phyloP scores from a whole-genome alignment of 2,797 vertebrate genomes.

The Coregonus suidteri region DNA sequence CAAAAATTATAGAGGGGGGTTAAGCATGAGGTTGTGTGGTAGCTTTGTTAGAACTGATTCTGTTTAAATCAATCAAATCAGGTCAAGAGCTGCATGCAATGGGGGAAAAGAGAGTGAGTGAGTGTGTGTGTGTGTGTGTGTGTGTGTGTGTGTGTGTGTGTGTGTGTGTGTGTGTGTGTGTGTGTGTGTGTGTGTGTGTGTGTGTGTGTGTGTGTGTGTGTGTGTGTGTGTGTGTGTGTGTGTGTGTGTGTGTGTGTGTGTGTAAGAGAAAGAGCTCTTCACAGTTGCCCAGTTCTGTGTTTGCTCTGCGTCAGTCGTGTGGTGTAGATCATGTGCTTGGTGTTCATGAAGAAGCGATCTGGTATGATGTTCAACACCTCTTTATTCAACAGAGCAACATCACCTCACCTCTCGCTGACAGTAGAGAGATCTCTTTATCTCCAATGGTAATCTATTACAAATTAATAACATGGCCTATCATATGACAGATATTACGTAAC shows the following conservation, averaged over 20 bases:
- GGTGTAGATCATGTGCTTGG: too few relatives aligned
- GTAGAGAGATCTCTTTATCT: too few relatives aligned
- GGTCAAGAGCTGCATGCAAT: background rate
- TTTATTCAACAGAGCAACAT: background rate
- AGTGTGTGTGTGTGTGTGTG: background rate
- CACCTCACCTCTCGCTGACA: background rate
- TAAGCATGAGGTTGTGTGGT: background rate
- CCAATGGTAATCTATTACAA: too few relatives aligned
- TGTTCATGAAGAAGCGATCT: too few relatives aligned
- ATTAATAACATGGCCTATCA: too few relatives aligned
- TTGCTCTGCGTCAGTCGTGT: too few relatives aligned
- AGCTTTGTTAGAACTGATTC: background rate
- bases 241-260: constrained; percentile 3
- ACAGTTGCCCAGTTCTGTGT: too few relatives aligned
- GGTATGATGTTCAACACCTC: too few relatives aligned
- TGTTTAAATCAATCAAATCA: too few relatives aligned
- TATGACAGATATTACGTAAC: too few relatives aligned
- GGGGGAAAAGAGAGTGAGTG: background rate
- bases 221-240: constrained; percentile 4
- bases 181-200: constrained; percentile 21
- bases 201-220: constrained; percentile 12
- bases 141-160: background rate
- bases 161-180: constrained; percentile 27
- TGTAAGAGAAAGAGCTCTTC: background rate
- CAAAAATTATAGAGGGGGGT: background rate